phyloP scores from a whole-genome alignment of 2,113 vertebrate species.

The Merops nubicus region DNA sequence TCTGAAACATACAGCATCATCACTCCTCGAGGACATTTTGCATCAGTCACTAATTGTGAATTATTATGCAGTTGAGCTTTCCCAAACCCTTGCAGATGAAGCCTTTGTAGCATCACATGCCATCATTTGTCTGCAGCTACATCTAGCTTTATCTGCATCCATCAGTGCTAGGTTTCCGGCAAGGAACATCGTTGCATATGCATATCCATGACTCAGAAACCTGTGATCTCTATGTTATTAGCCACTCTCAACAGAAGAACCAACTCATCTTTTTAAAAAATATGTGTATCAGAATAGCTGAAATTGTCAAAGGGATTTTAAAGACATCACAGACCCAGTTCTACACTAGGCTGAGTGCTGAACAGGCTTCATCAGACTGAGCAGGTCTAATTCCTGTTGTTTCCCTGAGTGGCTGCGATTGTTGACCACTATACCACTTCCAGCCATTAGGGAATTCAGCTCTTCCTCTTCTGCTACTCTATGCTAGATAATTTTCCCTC shows the following conservation, averaged over 20 bases:
- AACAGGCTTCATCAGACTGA: background rate
- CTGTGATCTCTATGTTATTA: background rate
- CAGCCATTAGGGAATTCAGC: background rate
- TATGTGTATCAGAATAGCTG: background rate
- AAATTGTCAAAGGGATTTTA: background rate
- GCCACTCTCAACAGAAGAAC: background rate
- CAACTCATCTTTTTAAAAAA: background rate
- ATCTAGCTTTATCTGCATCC: background rate
- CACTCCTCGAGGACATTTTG: slow-evolving; percentile 7
- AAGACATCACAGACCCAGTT: rapidly evolving
- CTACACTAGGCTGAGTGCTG: background rate
- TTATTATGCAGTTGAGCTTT: background rate
- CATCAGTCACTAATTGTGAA: background rate
- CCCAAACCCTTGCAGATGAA: background rate
- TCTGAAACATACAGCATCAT: background rate
- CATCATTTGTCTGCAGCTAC: background rate
- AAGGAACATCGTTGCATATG: background rate
- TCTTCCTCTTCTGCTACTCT: background rate
- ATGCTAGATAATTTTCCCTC: background rate
- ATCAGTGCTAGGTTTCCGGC: background rate
- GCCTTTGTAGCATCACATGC: background rate
- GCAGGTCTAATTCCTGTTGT: background rate
- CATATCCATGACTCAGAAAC: slow-evolving; percentile 31
- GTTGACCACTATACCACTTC: background rate
- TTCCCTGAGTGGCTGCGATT: background rate